Conservation (phyloP, 2,113 vertebrate genomes). For the Elephantulus edwardii region DNA sequence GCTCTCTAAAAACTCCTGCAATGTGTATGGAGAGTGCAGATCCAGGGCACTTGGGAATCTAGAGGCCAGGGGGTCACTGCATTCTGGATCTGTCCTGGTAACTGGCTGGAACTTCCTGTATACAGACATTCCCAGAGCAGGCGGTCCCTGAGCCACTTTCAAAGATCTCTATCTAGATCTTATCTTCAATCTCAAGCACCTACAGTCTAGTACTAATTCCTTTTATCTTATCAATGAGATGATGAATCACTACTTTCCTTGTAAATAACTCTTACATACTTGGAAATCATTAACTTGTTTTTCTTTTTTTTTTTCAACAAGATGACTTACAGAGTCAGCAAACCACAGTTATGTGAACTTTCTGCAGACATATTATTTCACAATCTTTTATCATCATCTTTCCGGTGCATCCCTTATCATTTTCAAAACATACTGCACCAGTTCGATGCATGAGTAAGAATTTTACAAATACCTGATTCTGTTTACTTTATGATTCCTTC, state of each 20-base stretch:
- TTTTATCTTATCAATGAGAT: constrained; percentile 64
- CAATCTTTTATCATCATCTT: constrained; percentile 10
- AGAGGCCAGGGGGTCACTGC: not conserved
- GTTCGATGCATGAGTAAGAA: not conserved
- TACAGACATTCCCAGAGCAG: not conserved
- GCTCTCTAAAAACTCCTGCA: not conserved
- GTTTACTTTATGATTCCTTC: constrained; percentile 23
- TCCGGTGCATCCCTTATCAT: constrained; percentile 8
- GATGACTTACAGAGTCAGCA: not conserved
- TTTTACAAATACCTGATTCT: not conserved
- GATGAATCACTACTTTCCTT: constrained; percentile 48
- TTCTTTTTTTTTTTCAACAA: constrained; percentile 36
- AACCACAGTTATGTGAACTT: constrained; percentile 44
- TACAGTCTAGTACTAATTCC: constrained; percentile 34
- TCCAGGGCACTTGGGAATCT: not conserved
- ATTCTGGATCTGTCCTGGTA: not conserved
- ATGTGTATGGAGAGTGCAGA: not conserved
- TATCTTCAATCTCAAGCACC: constrained; percentile 61
- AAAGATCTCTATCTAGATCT: constrained; percentile 52
- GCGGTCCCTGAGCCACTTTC: not conserved
- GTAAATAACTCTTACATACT: constrained; percentile 42
- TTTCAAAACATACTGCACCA: constrained; percentile 17
- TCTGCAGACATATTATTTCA: not conserved
- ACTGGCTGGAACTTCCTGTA: not conserved
- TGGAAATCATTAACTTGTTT: constrained; percentile 50